phyloP scores from a whole-genome alignment of 1,140 invertebrate species.

The Pseudachorutes palmiensis region DNA sequence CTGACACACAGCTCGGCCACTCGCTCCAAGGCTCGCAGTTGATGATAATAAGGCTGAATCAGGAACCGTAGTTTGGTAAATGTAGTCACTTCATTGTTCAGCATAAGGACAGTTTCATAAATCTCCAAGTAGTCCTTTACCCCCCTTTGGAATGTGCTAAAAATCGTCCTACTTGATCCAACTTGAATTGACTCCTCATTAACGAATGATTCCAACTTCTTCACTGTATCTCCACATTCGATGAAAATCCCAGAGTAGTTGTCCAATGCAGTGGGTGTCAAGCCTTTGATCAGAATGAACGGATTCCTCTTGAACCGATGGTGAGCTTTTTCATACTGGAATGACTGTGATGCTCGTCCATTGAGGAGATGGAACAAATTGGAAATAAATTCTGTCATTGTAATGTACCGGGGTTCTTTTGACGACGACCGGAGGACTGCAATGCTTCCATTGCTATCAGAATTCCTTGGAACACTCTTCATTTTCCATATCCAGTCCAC shows the following conservation, averaged over 20 bases:
- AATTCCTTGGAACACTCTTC: neutral
- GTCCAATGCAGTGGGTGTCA: constrained; percentile 21
- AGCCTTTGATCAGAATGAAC: constrained; percentile 20
- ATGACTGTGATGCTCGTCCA: constrained; percentile 28
- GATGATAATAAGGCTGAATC: constrained; percentile 28
- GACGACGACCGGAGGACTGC: neutral
- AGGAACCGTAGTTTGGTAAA: constrained; percentile 23
- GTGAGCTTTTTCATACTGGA: constrained; percentile 8
- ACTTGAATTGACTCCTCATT: neutral
- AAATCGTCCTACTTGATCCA: constrained; percentile 14
- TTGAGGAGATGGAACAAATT: constrained; percentile 23
- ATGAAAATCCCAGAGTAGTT: constrained; percentile 18
- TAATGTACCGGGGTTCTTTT: constrained; percentile 14
- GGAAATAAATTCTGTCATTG: constrained; percentile 14
- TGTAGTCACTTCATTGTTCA: constrained; percentile 18
- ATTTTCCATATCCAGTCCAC: neutral
- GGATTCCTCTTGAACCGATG: constrained; percentile 23
- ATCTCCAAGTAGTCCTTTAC: constrained; percentile 25
- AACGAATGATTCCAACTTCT: neutral
- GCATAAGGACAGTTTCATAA: constrained; percentile 30
- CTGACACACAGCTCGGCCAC: constrained; percentile 9
- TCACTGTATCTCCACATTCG: constrained; percentile 13
- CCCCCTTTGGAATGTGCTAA: constrained; percentile 9
- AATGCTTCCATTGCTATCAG: neutral
- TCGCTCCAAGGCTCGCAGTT: constrained; percentile 22